phyloP scores from a whole-genome alignment of 2,797 vertebrate genomes.

The Botia kubotai region DNA sequence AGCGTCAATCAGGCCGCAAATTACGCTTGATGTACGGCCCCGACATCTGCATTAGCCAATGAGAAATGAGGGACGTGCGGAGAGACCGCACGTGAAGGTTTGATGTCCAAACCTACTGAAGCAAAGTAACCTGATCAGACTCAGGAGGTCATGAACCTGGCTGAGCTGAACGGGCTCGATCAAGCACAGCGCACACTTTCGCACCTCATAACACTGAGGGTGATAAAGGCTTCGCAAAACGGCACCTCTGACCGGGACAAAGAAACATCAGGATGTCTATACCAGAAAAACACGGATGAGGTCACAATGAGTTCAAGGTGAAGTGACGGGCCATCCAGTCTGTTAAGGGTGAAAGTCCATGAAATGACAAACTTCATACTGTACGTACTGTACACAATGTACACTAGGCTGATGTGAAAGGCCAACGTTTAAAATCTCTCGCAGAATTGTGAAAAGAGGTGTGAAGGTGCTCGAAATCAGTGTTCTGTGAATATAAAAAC shows the following conservation, averaged over 20 bases:
- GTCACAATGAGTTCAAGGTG: constrained; percentile 31
- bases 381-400: background rate
- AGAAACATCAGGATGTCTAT: constrained; percentile 3
- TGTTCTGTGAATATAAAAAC: background rate
- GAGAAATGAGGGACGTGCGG: background rate
- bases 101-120: constrained; percentile 18
- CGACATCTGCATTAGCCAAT: constrained; percentile 2
- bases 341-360: background rate
- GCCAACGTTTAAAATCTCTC: background rate
- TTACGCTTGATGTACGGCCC: constrained; percentile 38
- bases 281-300: background rate
- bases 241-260: constrained; percentile 17
- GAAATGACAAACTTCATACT: background rate
- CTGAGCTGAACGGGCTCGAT: constrained; percentile 14
- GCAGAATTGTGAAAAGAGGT: background rate
- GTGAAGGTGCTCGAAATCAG: background rate
- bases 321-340: background rate
- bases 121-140: constrained; percentile 21
- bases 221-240: constrained; percentile 36
- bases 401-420: background rate
- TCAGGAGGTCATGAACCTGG: constrained; percentile 17
- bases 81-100: constrained; percentile 7
- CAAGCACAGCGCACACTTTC: constrained; percentile 26
- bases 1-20: constrained; percentile 40
- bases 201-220: constrained; percentile 15